phyloP scores from a whole-genome alignment of 1,140 invertebrate species.

The Drosophila elegans region DNA sequence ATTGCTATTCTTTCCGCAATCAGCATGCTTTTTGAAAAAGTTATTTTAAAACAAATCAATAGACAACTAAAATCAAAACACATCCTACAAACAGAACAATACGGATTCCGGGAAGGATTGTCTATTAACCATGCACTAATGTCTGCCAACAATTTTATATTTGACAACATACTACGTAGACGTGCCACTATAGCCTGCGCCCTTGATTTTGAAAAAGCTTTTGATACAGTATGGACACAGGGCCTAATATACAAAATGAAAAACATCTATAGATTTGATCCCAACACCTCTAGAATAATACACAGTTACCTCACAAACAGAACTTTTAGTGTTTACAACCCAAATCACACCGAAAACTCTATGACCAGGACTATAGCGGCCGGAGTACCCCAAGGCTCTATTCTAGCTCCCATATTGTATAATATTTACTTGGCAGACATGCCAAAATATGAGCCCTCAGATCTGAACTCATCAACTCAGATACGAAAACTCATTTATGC shows the following conservation, averaged over 20 bases:
- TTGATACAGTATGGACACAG: slow-evolving; percentile 7
- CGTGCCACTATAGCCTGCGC: no score
- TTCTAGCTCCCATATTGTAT: slow-evolving; percentile 14
- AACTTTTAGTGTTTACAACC: background rate
- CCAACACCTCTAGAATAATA: background rate
- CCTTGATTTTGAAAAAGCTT: no score
- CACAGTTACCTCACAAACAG: slow-evolving; percentile 13
- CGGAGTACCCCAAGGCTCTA: slow-evolving; percentile 21
- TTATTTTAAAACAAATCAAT: no score
- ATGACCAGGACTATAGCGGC: slow-evolving; percentile 3
- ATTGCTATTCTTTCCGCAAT: background rate
- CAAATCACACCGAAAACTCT: background rate
- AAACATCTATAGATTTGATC: background rate
- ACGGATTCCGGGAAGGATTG: no score
- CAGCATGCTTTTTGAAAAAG: no score
- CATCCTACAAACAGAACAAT: no score
- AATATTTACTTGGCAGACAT: slow-evolving; percentile 18
- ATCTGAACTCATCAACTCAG: background rate
- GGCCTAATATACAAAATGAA: slow-evolving; percentile 26
- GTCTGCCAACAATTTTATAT: no score
- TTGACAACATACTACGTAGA: no score
- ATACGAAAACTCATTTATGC: slow-evolving; percentile 18
- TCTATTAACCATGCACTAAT: no score
- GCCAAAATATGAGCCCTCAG: background rate
- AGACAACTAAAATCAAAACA: no score